Conservation (phyloP, 2,113 vertebrate species). For the Platysternon megacephalum region DNA sequence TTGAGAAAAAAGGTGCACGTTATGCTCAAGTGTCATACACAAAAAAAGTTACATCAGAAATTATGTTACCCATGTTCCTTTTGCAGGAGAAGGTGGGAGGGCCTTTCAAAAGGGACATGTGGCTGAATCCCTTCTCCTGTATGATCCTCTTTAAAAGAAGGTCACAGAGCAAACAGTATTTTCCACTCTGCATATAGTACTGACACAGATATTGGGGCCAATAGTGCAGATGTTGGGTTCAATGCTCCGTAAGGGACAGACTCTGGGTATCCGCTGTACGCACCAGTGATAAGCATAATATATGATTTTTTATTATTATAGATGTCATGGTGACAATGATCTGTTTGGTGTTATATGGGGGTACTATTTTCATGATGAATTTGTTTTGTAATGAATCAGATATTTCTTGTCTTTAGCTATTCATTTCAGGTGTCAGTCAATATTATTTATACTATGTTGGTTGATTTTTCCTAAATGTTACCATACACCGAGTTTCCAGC, state of each 20-base stretch:
- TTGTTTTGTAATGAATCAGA: not conserved
- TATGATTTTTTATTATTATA: not conserved
- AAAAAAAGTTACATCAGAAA: not conserved
- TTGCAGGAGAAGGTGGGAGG: not conserved
- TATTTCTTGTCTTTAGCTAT: fast-evolving
- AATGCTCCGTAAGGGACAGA: not conserved
- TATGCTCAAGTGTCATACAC: not conserved
- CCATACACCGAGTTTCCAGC: not conserved
- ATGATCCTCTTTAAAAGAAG: not conserved
- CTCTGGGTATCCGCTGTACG: not conserved
- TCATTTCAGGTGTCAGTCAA: not conserved
- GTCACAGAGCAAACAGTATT: not conserved
- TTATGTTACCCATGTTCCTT: not conserved
- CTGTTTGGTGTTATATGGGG: not conserved
- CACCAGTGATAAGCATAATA: not conserved
- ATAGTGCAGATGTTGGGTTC: not conserved
- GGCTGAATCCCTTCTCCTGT: not conserved
- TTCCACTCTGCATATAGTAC: not conserved
- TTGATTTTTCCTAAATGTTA: not conserved
- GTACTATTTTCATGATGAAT: not conserved
- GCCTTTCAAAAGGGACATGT: not conserved
- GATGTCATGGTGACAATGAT: not conserved
- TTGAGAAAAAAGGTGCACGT: not conserved
- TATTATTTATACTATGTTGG: not conserved
- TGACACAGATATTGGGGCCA: not conserved